Percentiles rank a stretch among this genome's conserved stretches.
phyloP scores from a whole-genome alignment of 2,797 vertebrate genomes.

The Lerista edwardsae region DNA sequence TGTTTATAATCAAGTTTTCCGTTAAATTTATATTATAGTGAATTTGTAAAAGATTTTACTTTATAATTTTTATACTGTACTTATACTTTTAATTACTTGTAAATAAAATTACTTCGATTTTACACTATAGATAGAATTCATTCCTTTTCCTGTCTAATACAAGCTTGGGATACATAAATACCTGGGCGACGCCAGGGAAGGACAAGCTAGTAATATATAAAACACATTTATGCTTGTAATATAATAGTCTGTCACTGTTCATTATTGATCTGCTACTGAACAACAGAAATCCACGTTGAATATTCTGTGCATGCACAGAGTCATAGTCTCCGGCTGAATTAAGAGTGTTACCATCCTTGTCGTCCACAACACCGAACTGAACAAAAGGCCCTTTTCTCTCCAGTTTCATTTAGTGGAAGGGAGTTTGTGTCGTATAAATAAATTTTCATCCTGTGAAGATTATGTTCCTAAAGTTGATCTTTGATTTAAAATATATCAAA shows the following conservation, averaged over 20 bases:
- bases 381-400: not conserved
- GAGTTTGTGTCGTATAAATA: not conserved
- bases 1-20: too few species aligned
- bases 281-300: not conserved
- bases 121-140: too few species aligned
- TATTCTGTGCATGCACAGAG: conserved; percentile 6
- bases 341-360: not conserved
- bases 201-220: too few species aligned
- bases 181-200: too few species aligned
- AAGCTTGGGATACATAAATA: too few species aligned
- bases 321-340: not conserved
- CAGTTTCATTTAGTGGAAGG: not conserved
- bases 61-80: too few species aligned
- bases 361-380: not conserved
- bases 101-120: too few species aligned
- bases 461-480: not conserved
- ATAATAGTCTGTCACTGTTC: not conserved
- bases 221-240: conserved; percentile 7
- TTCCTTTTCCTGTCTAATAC: too few species aligned
- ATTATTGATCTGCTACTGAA: conserved; percentile 9
- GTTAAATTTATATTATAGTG: too few species aligned
- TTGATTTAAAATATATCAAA: conserved; percentile 8
- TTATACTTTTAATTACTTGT: too few species aligned
- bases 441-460: not conserved
- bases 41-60: too few species aligned